phyloP scores from a whole-genome alignment of 1,140 invertebrate species.

The Leptinotarsa texana region DNA sequence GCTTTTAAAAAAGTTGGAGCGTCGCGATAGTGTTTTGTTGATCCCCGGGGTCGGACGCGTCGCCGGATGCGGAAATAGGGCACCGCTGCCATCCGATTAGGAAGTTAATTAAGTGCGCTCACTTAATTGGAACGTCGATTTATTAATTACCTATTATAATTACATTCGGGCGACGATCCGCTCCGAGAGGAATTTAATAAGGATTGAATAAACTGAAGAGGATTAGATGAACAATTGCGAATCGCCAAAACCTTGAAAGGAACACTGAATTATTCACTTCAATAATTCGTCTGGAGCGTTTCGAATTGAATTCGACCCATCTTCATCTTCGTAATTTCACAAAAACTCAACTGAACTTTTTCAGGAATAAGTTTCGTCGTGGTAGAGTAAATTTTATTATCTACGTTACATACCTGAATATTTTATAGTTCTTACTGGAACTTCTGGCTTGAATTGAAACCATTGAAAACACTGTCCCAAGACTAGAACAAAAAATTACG shows the following conservation, averaged over 20 bases:
- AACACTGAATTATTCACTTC: too few relatives aligned
- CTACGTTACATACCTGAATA: too few relatives aligned
- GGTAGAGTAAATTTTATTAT: too few relatives aligned
- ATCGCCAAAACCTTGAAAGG: neutral
- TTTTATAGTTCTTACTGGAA: too few relatives aligned
- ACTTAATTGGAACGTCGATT: slow-evolving; percentile 54
- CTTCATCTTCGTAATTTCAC: too few relatives aligned
- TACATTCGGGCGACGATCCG: slow-evolving; percentile 36
- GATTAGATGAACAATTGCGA: neutral
- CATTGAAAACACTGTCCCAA: too few relatives aligned
- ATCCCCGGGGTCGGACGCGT: slow-evolving; percentile 44
- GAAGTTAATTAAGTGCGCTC: slow-evolving; percentile 56
- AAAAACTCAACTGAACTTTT: too few relatives aligned
- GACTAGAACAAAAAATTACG: too few relatives aligned
- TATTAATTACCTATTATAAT: slow-evolving; percentile 56
- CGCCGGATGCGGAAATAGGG: slow-evolving; percentile 17
- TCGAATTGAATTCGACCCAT: too few relatives aligned
- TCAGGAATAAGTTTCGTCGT: too few relatives aligned
- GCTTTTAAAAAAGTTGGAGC: slow-evolving; percentile 56
- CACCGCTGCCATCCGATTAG: slow-evolving; percentile 51
- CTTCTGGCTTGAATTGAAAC: too few relatives aligned
- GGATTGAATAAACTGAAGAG: neutral
- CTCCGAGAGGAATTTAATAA: neutral
- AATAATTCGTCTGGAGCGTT: too few relatives aligned
- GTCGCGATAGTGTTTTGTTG: slow-evolving; percentile 52